A percentile compares a stretch with the other conserved stretches of the same genome.
Evolutionary conservation across 2,797 vertebrate genomes (phyloP).

Genomic region (Falco naumanni): DNA sequence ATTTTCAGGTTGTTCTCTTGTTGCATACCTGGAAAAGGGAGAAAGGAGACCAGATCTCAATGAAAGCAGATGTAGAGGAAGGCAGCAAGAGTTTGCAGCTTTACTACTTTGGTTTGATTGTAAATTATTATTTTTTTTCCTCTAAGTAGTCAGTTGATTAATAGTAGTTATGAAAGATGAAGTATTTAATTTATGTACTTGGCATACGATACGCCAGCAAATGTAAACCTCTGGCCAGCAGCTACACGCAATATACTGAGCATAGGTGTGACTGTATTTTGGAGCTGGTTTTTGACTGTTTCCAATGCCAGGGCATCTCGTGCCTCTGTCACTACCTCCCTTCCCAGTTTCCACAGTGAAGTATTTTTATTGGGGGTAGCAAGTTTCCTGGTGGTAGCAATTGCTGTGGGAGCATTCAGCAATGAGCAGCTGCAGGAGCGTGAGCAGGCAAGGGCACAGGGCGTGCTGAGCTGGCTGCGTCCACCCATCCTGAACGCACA

Average conservation of each 20-base stretch:
- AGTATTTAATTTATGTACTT: not conserved
- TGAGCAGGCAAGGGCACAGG: not conserved
- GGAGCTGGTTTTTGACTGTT: not conserved
- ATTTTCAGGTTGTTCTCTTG: conserved; percentile 93
- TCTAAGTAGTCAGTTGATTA: not conserved
- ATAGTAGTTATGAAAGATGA: not conserved
- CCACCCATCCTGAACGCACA: rapidly evolving
- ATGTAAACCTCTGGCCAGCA: not conserved
- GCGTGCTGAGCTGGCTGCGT: not conserved
- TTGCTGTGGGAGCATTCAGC: not conserved
- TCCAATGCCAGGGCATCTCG: not conserved
- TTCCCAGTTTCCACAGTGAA: not conserved
- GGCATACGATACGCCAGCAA: not conserved
- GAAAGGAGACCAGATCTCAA: not conserved
- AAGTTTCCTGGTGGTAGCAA: not conserved
- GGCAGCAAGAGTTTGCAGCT: not conserved
- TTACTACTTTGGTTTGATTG: not conserved
- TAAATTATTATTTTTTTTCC: not conserved
- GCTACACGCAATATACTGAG: not conserved
- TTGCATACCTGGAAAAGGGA: conserved; percentile 86
- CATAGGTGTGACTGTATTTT: not conserved
- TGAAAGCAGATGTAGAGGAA: not conserved
- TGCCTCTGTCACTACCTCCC: not conserved
- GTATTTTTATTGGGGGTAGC: not conserved
- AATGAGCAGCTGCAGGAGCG: not conserved